Base-by-base conservation (phyloP, 2,797 vertebrate species). In the Bucorvus abyssinicus region DNA sequence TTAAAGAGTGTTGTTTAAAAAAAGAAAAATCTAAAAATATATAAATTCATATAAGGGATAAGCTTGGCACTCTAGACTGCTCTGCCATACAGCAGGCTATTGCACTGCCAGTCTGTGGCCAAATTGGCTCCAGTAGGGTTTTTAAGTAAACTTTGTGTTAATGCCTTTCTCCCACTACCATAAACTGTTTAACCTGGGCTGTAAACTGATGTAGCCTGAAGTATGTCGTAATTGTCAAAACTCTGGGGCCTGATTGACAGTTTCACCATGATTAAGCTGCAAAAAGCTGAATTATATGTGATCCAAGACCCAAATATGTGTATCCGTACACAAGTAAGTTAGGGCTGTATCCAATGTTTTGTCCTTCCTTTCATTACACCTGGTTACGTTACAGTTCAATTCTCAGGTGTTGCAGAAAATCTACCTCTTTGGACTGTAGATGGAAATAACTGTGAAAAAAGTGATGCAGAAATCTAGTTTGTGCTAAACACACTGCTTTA, bases 381-480 rank as follows among this genome's bases (percentile, higher is more conserved):
- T 98, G 97, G 97, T 97, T 96, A 97, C 84, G 97, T 97, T 98
- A 98, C 97, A 97, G 98, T 98, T 97, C 97, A 98, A 98, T 98
- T 98, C 99, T 99, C 99, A 99, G 99, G 99, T 99, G 98, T 98
- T 97, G 98, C 98, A 98, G 98, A 98, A 98, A 98, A 99, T 99
- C 99, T 99, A 99, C 99, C 99, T 99, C 99, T 98, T 98, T 97
- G 98, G 98, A 98, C 97, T 98, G 98, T 98, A 98, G 97, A 98
- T 98, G 98, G 98, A 98, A 98, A 97, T 97, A 98, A 98, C 98
- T 99, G 98, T 99, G 98, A 99, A 99, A 97, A 97, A 97, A 97
- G 97, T 97, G 98, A 95, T 98, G 97, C 97, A 98, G 98, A 97
- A 98, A 98, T 98, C 98, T 98, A 97, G 98, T 98, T 96, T 97